Base-by-base conservation (phyloP, 1,140 invertebrate genomes). In the Whitmania pigra region DNA sequence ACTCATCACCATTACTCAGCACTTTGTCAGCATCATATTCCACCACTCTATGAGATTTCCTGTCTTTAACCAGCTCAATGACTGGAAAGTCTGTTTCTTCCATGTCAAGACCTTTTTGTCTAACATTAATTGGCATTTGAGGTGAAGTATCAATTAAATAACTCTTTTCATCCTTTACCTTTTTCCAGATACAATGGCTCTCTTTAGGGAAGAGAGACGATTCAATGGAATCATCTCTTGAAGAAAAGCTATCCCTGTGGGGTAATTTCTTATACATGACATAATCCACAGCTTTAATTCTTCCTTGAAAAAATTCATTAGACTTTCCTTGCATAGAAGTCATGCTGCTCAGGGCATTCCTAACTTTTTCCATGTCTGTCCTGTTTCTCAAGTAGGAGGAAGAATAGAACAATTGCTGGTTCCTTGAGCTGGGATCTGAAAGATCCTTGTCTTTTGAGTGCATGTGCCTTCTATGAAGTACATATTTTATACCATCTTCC, bases 161-260 rank as follows among this genome's bases (percentile, higher is more conserved):
- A 17, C 43, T 49, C 43, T 49, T 49, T 49, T 49, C 43, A 49
- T 49, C 43, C 15, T 49, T 49, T 49, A 49, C 57, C 20, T 63
- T 63, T 31, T 15, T 63, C 57, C 57, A 63, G 29, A 63, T 20
- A 25, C 57, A 22, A 63, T 63, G 57, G 29, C 11, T n/a, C 22
- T 63, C 57, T 25, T 63, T 63, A 25, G 11, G 57, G 20, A 63
- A 63, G 29, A 63, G 22, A 1, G 57, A 63, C 22, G 57, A 25
- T 63, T 63, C 57, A 25, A 70, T 53, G 22, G 69, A 53, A 49
- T 70, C 69, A 49, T 70, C 69, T 53, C 49, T 70, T 7, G 69
- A 49, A n/a, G 69, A 70, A 40, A 70, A 70, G 29, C 69, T 70
- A 49, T 70, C 69, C n/a, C 49, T 40, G 22, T 36, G 69, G 15